A percentile compares a stretch with the other conserved stretches of the same genome.
These are phyloP conservation scores for Lasioglossum villosulum DNA, from an alignment of 2,888 invertebrate species.

Conservation along the genomic window DNA sequence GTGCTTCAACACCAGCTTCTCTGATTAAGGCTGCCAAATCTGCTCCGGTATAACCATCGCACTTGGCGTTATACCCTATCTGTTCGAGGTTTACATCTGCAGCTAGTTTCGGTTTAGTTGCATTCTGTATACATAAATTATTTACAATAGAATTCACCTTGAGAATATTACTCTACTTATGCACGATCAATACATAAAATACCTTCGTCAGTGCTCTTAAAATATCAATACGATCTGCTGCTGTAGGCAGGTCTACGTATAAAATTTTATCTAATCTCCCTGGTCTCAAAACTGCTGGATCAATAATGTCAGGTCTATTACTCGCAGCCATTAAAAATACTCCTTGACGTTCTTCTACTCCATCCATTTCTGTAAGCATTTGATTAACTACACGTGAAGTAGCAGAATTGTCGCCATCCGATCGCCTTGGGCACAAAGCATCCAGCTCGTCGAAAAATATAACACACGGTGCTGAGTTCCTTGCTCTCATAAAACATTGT, in stretches of 20 bases:
- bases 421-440: slow-evolving; percentile 95
- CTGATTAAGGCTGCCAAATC: slow-evolving; percentile 96
- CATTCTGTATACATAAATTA: slow-evolving; percentile 86
- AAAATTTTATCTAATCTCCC: slow-evolving; percentile 96
- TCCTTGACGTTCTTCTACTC: slow-evolving; percentile 94
- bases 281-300: slow-evolving; percentile 96
- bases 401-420: slow-evolving; percentile 90
- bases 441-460: slow-evolving; percentile 99
- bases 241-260: slow-evolving; percentile 94
- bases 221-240: slow-evolving; percentile 93
- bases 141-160: not conserved
- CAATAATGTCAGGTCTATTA: slow-evolving; percentile 98
- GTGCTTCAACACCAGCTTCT: slow-evolving; percentile 93
- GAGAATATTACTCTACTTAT: not conserved
- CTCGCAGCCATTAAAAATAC: slow-evolving; percentile 98
- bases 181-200: slow-evolving; percentile 24
- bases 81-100: slow-evolving; percentile 91
- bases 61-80: slow-evolving; percentile 88
- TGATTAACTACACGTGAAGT: slow-evolving; percentile 97
- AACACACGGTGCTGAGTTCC: slow-evolving; percentile 98
- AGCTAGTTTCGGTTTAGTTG: slow-evolving; percentile 91
- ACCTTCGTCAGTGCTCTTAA: slow-evolving; percentile 95
- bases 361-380: slow-evolving; percentile 99
- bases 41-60: slow-evolving; percentile 95
- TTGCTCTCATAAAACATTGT: slow-evolving; percentile 97